These are phyloP conservation scores for Scaptomyza flava DNA, from an alignment of 2,888 invertebrate species.

Conservation along the genomic window DNA sequence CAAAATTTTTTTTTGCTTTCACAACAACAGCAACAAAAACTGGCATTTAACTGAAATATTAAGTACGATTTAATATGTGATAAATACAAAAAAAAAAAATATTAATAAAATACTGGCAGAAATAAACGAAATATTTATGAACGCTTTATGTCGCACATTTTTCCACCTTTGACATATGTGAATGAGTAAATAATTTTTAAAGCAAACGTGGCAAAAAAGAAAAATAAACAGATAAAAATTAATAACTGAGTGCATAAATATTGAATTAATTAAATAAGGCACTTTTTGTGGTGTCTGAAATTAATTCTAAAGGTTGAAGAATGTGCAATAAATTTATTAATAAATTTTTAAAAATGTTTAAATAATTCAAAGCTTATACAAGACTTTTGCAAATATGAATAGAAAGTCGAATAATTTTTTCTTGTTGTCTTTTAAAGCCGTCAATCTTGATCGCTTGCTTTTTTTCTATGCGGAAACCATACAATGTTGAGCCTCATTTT, in stretches of 20 bases:
- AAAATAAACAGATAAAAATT: background rate
- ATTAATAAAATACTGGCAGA: constrained; percentile 34
- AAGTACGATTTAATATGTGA: constrained; percentile 49
- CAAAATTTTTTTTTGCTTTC: constrained; percentile 31
- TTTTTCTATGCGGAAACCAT: constrained; percentile 3
- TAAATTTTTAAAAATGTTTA: no score
- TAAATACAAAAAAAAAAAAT: constrained; percentile 45
- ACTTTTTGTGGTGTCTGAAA: constrained; percentile 1
- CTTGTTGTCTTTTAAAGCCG: constrained; percentile 22
- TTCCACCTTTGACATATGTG: constrained; percentile 13
- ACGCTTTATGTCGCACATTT: constrained; percentile 3
- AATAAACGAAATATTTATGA: constrained; percentile 4
- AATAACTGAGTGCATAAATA: constrained; percentile 15
- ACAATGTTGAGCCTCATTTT: constrained; percentile 32
- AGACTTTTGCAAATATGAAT: no score
- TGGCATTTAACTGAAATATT: constrained; percentile 58
- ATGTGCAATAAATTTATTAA: no score
- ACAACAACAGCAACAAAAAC: background rate
- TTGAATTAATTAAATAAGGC: constrained; percentile 25
- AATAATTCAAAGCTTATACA: no score
- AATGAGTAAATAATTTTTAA: constrained; percentile 8
- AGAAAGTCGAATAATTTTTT: no score
- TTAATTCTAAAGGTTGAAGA: no score
- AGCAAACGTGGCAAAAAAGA: constrained; percentile 1
- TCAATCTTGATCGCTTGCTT: constrained; percentile 29